Evolutionary conservation across 2,888 invertebrate genomes (phyloP), one percentile per base, ranked within the genome.

Genomic region (Zygothrica quintamaculata): DNA sequence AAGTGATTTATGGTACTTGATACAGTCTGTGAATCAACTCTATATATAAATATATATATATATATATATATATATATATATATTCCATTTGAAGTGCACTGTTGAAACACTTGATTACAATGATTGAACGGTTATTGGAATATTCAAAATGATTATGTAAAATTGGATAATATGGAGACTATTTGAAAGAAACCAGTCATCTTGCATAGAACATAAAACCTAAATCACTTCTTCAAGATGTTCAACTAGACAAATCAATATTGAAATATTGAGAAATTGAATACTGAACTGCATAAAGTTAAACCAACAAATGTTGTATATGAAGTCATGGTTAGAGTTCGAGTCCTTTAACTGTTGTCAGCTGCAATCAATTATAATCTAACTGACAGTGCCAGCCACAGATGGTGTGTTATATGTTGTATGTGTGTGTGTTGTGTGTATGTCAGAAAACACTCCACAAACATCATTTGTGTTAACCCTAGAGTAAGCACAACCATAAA

Each of bases 1-100:
- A 87, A 85, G 80, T 84, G 84, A 84, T 84, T 84, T 84, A 84
- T 87, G 84, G 42, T 16, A 47, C 51, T 71, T 71, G 69, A 60
- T 72, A 22, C 18, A 22, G 18, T 22, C 18, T 22, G 18, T 2
- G 26, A n/a, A 46, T 12, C 37, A 39, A 47, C 33, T n/a, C n/a
- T n/a, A n/a, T n/a, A n/a, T n/a, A n/a, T n/a, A n/a, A n/a, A n/a
- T n/a, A n/a, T n/a, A 22, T 22, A 22, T 22, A 22, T 22, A 22
- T 22, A 22, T 22, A 22, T 22, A 22, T 22, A 22, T 22, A 11
- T 22, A 22, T 22, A 22, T 34, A 31, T 75, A 60, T n/a, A 58
- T 56, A 29, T 64, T 73, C 56, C 68, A 77, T 74, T 79, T 68
- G 55, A 34, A n/a, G 33, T 46, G 66, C 65, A 52, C 40, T 40